Evolutionary conservation across 2,797 vertebrate genomes (phyloP).

Genomic region (Lophotriccus pileatus): DNA sequence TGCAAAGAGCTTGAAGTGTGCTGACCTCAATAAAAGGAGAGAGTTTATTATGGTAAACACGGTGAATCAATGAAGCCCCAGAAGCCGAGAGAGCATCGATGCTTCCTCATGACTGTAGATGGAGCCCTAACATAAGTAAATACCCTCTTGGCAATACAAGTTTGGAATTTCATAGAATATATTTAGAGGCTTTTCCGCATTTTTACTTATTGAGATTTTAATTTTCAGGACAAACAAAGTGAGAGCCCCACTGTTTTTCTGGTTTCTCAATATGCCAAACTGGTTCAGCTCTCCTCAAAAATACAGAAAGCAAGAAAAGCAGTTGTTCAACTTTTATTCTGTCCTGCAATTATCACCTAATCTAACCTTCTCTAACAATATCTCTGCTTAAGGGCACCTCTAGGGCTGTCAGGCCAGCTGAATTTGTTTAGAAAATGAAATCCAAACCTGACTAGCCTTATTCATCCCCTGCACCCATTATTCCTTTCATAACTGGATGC

Average conservation of each 20-base stretch:
- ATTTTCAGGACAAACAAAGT: constrained; percentile 48
- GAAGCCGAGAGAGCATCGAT: not conserved
- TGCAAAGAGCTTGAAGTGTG: constrained; percentile 1
- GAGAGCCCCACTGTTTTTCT: not conserved
- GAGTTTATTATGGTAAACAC: not conserved
- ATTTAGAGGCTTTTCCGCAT: not conserved
- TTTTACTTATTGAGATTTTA: not conserved
- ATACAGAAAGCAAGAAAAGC: not conserved
- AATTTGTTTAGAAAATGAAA: constrained; percentile 17
- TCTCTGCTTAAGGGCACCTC: constrained; percentile 48
- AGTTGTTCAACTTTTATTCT: not conserved
- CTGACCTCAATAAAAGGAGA: not conserved
- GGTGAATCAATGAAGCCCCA: not conserved
- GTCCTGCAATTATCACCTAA: constrained; percentile 19
- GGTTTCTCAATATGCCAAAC: not conserved
- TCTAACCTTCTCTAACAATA: constrained; percentile 4
- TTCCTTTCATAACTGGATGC: constrained; percentile 16
- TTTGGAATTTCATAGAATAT: not conserved
- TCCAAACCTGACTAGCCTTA: not conserved
- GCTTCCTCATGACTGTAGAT: constrained; percentile 69
- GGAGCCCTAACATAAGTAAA: constrained; percentile 74
- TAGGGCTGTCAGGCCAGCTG: not conserved
- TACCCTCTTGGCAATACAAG: not conserved
- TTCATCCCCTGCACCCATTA: not conserved
- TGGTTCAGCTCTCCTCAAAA: not conserved